These are phyloP conservation scores for Rhyacichthys aspro DNA, from an alignment of 2,797 vertebrate genomes.

Conservation along the genomic window DNA sequence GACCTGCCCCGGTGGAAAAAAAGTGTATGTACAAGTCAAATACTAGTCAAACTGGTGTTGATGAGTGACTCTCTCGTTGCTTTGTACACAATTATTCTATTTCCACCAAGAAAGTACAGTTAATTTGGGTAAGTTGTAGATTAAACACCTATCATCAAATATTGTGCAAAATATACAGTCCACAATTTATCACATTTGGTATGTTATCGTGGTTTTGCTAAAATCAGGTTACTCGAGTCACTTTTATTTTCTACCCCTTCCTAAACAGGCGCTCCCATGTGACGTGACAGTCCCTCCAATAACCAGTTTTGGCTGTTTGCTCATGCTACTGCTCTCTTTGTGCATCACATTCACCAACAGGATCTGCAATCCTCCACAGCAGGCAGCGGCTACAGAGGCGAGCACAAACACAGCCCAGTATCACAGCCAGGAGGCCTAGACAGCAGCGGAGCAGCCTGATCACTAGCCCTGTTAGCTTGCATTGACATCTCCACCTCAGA, in stretches of 20 bases:
- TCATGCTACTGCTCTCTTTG: conserved; percentile 58
- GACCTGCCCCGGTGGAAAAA: conserved; percentile 10
- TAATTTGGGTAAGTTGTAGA: too few species aligned
- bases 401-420: conserved; percentile 69
- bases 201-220: too few species aligned
- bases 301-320: conserved; percentile 66
- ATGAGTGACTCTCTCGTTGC: conserved; percentile 10
- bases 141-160: background rate
- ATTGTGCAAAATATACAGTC: too few species aligned
- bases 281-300: conserved; percentile 60
- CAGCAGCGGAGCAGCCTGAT: conserved; percentile 66
- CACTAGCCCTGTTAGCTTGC: conserved; percentile 72
- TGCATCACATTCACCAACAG: conserved; percentile 64
- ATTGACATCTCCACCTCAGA: conserved; percentile 75
- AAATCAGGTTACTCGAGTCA: conserved; percentile 41
- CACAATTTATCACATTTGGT: too few species aligned
- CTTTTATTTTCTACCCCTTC: conserved; percentile 26
- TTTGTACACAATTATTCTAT: too few species aligned
- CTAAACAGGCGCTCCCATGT: conserved; percentile 51
- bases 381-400: conserved; percentile 46
- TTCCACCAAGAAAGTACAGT: too few species aligned
- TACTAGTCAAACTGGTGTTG: conserved; percentile 44
- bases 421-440: conserved; percentile 61
- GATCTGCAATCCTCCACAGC: conserved; percentile 65
- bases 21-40: conserved; percentile 7